phyloP scores from a whole-genome alignment of 2,888 invertebrate species.

The Nephrotoma guestfalica region DNA sequence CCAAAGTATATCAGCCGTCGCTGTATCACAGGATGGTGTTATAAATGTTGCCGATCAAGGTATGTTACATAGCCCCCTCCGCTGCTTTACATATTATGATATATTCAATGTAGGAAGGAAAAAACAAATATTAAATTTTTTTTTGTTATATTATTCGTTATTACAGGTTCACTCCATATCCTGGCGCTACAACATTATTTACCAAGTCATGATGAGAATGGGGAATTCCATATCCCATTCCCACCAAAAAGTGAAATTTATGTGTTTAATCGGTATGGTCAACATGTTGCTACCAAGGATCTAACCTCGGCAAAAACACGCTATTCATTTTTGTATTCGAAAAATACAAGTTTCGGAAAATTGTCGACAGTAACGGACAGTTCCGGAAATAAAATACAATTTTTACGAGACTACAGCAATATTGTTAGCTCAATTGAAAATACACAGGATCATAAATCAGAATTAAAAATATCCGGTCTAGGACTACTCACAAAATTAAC shows the following conservation, averaged over 20 bases:
- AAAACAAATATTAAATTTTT: neutral
- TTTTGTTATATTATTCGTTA: neutral
- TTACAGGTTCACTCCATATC: constrained; percentile 61
- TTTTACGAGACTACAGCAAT: constrained; percentile 81
- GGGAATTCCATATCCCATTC: constrained; percentile 86
- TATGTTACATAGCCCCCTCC: constrained; percentile 21
- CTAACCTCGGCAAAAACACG: constrained; percentile 87
- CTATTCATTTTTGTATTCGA: constrained; percentile 93
- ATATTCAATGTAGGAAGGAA: neutral
- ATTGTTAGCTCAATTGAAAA: constrained; percentile 89
- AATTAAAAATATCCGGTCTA: constrained; percentile 82
- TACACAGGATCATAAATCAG: constrained; percentile 84
- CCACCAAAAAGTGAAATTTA: constrained; percentile 89
- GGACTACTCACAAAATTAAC: constrained; percentile 78
- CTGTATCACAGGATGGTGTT: constrained; percentile 91
- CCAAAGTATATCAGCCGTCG: constrained; percentile 74
- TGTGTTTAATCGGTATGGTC: constrained; percentile 88
- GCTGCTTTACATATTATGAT: neutral
- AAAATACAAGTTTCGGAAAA: constrained; percentile 90
- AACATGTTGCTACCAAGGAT: constrained; percentile 89
- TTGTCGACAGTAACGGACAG: constrained; percentile 87
- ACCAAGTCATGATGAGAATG: constrained; percentile 73
- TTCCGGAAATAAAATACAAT: constrained; percentile 83
- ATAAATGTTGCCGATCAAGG: constrained; percentile 93
- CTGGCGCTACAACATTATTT: constrained; percentile 74